Evolutionary conservation across 2,113 vertebrate genomes (phyloP).

Genomic region (Cyprinodon tularosa): DNA sequence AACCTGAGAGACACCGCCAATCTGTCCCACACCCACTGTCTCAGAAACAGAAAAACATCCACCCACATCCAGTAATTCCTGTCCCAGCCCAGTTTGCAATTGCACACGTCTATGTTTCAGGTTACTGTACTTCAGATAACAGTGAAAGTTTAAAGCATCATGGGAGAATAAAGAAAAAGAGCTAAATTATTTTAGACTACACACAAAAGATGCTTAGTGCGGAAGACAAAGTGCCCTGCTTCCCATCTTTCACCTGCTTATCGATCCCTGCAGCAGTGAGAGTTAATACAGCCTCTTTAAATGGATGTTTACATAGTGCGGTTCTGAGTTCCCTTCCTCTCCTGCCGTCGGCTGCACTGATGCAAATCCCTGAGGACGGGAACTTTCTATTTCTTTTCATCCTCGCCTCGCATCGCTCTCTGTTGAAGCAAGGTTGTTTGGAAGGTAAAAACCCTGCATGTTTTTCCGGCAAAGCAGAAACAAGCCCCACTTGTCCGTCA

Average conservation of each 20-base stretch:
- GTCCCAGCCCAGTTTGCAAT: constrained; percentile 20
- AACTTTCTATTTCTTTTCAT: constrained; percentile 8
- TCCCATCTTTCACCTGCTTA: constrained; percentile 6
- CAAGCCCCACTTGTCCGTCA: constrained; percentile 8
- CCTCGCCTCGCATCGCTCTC: constrained; percentile 12
- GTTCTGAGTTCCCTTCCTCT: not conserved
- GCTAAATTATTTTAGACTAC: not conserved
- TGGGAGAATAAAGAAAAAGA: not conserved
- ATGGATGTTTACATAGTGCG: constrained; percentile 26
- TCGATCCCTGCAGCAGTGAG: constrained; percentile 40
- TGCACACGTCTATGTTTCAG: constrained; percentile 17
- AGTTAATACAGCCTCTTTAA: constrained; percentile 43
- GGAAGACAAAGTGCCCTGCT: constrained; percentile 12
- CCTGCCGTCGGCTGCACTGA: not conserved
- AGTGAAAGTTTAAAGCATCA: constrained; percentile 15
- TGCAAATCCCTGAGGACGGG: not conserved
- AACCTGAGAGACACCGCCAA: constrained; percentile 51
- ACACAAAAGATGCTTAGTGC: constrained; percentile 1
- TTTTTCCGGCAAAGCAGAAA: constrained; percentile 2
- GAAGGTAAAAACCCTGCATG: not conserved
- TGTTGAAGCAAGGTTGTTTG: constrained; percentile 19
- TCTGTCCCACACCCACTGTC: constrained; percentile 56
- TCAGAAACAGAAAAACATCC: constrained; percentile 30
- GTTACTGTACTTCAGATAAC: constrained; percentile 35
- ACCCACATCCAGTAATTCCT: constrained; percentile 25